Evolutionary conservation across 2,888 invertebrate genomes (phyloP).

Genomic region (Resseliella maxima): DNA sequence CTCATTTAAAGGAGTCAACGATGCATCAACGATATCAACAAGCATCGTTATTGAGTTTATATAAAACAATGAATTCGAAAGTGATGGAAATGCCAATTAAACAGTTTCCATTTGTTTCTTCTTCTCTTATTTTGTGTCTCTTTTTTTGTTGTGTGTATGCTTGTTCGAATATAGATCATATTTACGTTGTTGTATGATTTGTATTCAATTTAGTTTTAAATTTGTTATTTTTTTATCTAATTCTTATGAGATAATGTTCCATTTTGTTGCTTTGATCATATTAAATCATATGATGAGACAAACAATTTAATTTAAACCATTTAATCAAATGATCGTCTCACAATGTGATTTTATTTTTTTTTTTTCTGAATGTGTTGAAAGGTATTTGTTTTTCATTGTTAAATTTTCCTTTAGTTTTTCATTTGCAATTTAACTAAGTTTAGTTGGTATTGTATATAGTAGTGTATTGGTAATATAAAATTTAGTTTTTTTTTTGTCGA

Average conservation of each 20-base stretch:
- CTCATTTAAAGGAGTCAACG: too few species aligned
- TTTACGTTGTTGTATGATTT: conserved; percentile 23
- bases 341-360: neutral
- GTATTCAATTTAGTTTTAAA: conserved; percentile 49
- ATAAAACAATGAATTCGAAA: neutral
- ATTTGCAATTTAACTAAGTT: conserved; percentile 51
- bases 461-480: conserved; percentile 50
- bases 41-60: neutral
- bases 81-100: neutral
- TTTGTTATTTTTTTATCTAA: conserved; percentile 46
- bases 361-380: neutral
- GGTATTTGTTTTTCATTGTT: neutral
- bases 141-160: neutral
- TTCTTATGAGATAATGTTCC: conserved; percentile 41
- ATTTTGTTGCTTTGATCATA: neutral
- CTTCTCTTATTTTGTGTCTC: too few species aligned
- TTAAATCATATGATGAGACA: neutral
- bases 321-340: neutral
- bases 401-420: neutral
- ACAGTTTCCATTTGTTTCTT: too few species aligned
- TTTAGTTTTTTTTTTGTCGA: conserved; percentile 43
- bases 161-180: neutral
- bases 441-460: conserved; percentile 48
- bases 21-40: too few species aligned
- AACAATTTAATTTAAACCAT: too few species aligned